Conservation (phyloP, 2,113 vertebrate species). For the Microtus oregoni region DNA sequence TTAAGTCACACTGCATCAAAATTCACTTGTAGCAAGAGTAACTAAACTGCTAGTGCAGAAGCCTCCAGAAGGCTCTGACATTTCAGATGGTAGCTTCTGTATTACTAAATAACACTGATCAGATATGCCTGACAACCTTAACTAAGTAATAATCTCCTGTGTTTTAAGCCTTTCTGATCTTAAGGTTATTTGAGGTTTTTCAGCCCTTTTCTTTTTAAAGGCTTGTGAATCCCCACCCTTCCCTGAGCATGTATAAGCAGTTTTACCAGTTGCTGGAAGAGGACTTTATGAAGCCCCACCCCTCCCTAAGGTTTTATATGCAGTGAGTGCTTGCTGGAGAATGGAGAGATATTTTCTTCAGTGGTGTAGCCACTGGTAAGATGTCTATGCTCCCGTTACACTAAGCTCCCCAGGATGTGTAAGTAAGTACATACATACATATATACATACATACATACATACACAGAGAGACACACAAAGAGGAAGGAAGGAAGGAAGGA, state of each 20-base stretch:
- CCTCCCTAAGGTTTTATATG: no score
- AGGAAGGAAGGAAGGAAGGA: no score
- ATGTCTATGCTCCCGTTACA: neutral
- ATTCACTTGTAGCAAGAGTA: neutral
- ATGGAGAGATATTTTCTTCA: neutral
- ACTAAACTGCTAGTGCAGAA: neutral
- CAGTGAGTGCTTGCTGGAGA: neutral
- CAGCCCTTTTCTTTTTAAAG: neutral
- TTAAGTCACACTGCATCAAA: neutral
- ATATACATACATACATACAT: no score
- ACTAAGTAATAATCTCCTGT: neutral
- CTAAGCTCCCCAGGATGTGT: neutral
- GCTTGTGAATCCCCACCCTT: neutral
- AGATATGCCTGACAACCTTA: neutral
- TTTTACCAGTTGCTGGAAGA: neutral
- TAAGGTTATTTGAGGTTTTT: neutral
- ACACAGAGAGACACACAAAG: no score
- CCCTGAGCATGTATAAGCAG: neutral
- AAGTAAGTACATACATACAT: neutral
- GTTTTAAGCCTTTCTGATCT: neutral
- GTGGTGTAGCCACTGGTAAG: neutral
- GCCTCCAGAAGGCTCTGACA: neutral
- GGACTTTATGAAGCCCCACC: no score
- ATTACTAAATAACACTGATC: neutral
- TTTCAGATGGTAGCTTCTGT: neutral